Base-by-base conservation (phyloP, 2,113 vertebrate genomes). In the Colius striatus region DNA sequence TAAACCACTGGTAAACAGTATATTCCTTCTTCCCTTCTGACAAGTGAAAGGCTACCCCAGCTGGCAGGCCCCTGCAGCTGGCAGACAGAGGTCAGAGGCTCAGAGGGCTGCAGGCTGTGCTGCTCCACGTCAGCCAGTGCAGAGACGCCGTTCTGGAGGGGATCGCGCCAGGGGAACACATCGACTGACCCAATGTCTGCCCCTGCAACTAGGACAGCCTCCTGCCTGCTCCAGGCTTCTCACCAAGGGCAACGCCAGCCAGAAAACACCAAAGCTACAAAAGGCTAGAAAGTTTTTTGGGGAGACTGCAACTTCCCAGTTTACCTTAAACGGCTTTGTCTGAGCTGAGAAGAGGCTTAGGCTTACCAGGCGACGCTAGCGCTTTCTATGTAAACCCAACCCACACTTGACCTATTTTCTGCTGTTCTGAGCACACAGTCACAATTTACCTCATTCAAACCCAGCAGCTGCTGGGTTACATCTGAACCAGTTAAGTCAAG, bases 321-420 rank as follows among this genome's bases (percentile, higher is more conserved):
- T 95, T 91, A 93, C 95, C 96, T 97, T 95, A 85, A 96, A 95
- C 87, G 21, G 93, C 95, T 95, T 95, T 87, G 93, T 94, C 94
- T 94, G 89, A 91, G 91, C 51, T 2, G 63, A 66, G 87, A 89
- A 95, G 91, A 72, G 75, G 89, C 91, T 97, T 91, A 96, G 75
- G 77, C 87, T 95, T 81, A 95, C 61, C 86, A 92, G 73, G 86
- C 53, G 12, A 92, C 25, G 47, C 65, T 20, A 89, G 82, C 9
- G 82, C 87, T 96, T 94, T 94, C 94, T 67, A 89, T 94, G 93
- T 94, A 95, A 97, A 95, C 91, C 94, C 96, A 97, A 27, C 94
- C 95, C 95, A 97, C 95, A 95, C 96, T 94, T 97, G 95, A 97
- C 95, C 96, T 95, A 95, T 96, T 97, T 97, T 95, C 84, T 95